Evolutionary conservation across 2,888 invertebrate genomes (phyloP), one percentile per base, ranked within the genome.

Genomic region (Agrochola lychnidis): DNA sequence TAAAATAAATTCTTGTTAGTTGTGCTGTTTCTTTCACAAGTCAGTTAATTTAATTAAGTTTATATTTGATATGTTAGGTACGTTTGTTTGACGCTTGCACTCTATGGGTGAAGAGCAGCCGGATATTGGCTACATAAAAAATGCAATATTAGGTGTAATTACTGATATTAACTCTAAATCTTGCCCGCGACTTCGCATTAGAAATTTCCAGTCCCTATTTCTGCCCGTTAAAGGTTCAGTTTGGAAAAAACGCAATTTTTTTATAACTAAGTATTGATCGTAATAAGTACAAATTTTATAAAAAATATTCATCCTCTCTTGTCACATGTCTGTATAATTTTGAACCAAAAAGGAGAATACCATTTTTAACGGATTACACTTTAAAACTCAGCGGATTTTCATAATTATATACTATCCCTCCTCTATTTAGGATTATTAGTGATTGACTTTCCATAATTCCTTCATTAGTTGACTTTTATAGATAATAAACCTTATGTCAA

Each of bases 401-500:
- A n/a, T 67, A 40, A n/a, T 36, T 67, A 25, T n/a, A 12, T 45
- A 45, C 9, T 36, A 4, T 48, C 1, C 12, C 16, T 56, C 16
- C 1, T 42, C 25, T 14, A 22, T 42, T 68, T 51, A 68, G 40
- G 5, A 68, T 45, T 69, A 51, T 9, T n/a, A 36, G 4, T 9
- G 25, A 0, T 51, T 42, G 2, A 19, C 78, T 42, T 53, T 10
- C 2, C 16, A 16, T 16, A 53, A 45, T 53, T 19, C 2, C 5
- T 36, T 71, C 7, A n/a, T 48, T 48, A 25, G 19, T 19, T 71
- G 7, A 48, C 72, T 71, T 71, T n/a, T 10, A 71, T 36, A 5
- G n/a, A 36, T 14, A 42, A n/a, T 40, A n/a, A 53, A 30, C 30
- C 22, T 25, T 16, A 19, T 30, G 5, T 42, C 16, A 19, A 4